Evolutionary conservation across 2,113 vertebrate species (phyloP).

Genomic region (Xenopus tropicalis): UCB_Xtro_10.0 CM004444.2:99119501-99120000

Average conservation of each 20-base stretch:
- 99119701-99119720: constrained; percentile 45
- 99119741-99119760: constrained; percentile 38
- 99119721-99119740: constrained; percentile 31
- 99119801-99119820: background rate
- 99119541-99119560: constrained; percentile 36
- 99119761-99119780: constrained; percentile 41
- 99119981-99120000: background rate
- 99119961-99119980: background rate
- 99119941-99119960: background rate
- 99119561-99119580: constrained; percentile 43
- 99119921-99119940: constrained; percentile 7
- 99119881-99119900: background rate
- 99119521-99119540: constrained; percentile 30
- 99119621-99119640: constrained; percentile 38
- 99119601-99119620: constrained; percentile 42
- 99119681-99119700: constrained; percentile 45
- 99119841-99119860: constrained; percentile 29
- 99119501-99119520: constrained; percentile 10
- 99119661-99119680: constrained; percentile 45
- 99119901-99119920: background rate
- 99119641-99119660: constrained; percentile 30
- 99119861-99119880: constrained; percentile 26
- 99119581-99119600: constrained; percentile 40
- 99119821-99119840: constrained; percentile 32
- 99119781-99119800: constrained; percentile 23